Percentiles rank a stretch among this genome's conserved stretches.
Evolutionary conservation across 2,888 invertebrate genomes (phyloP).

Genomic region (Adela reaumurella): DNA sequence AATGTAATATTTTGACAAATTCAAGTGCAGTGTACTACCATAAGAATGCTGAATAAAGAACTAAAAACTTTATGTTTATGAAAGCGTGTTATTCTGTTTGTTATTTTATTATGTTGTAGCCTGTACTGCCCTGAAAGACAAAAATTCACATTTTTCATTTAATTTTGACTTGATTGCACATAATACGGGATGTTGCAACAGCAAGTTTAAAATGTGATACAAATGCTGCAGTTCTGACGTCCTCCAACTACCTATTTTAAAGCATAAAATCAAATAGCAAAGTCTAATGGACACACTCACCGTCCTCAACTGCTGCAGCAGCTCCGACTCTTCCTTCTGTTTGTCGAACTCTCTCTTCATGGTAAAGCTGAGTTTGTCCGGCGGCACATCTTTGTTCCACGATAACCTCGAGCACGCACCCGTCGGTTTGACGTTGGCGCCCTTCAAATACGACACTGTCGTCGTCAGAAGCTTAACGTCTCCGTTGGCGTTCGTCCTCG

Average conservation of each 20-base stretch:
- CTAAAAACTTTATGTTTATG: too few species aligned
- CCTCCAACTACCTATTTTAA: background rate
- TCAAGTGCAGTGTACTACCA: too few species aligned
- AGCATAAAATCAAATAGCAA: background rate
- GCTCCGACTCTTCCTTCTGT: constrained; percentile 83
- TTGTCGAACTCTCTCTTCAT: constrained; percentile 90
- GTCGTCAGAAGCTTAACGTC: constrained; percentile 52
- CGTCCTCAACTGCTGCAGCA: constrained; percentile 77
- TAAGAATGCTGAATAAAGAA: too few species aligned
- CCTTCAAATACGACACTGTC: constrained; percentile 58
- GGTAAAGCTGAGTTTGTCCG: constrained; percentile 82
- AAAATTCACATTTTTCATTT: too few species aligned
- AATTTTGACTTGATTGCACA: too few species aligned
- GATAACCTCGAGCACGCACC: constrained; percentile 50
- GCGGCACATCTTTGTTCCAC: constrained; percentile 69
- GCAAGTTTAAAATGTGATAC: too few species aligned
- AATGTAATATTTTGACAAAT: too few species aligned
- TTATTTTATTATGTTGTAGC: too few species aligned
- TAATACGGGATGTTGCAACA: too few species aligned
- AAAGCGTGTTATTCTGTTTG: too few species aligned
- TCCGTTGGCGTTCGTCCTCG: constrained; percentile 33
- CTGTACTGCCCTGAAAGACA: too few species aligned
- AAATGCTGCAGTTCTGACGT: too few species aligned
- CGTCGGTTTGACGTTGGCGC: constrained; percentile 41
- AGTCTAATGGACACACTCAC: constrained; percentile 64